These are phyloP conservation scores for Yoshiicerus persimilis DNA, from an alignment of 1,140 invertebrate species.

Conservation along the genomic window DNA sequence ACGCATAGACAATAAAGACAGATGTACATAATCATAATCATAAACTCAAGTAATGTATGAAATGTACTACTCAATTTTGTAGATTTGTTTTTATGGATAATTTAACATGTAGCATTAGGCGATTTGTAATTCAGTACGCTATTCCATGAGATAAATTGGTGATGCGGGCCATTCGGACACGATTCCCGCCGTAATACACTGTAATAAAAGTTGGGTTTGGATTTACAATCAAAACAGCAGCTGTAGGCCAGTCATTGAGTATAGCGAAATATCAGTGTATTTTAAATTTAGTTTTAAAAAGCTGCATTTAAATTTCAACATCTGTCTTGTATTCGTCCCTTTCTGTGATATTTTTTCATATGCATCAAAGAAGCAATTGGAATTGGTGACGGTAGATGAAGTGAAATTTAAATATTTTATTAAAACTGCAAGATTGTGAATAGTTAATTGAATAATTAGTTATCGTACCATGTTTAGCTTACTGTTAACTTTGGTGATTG, in stretches of 20 bases:
- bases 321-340: background rate
- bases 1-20: background rate
- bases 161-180: too few relatives aligned
- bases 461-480: background rate
- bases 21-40: background rate
- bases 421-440: background rate
- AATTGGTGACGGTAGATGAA: background rate
- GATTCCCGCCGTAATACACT: too few relatives aligned
- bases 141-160: too few relatives aligned
- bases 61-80: too few relatives aligned
- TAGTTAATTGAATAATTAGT: background rate
- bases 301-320: background rate
- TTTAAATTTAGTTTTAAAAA: background rate
- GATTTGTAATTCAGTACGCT: too few relatives aligned
- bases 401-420: background rate
- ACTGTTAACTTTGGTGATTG: background rate
- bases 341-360: background rate
- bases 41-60: too few relatives aligned
- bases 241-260: background rate
- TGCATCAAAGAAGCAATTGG: background rate
- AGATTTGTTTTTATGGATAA: too few relatives aligned
- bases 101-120: too few relatives aligned
- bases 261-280: background rate
- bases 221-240: too few relatives aligned
- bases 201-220: too few relatives aligned